Evolutionary conservation across 64 coral and sea anemone species (phyloP), one percentile per base, ranked within the genome.

Genomic region (Hydrozoanthus tunicans): DNA sequence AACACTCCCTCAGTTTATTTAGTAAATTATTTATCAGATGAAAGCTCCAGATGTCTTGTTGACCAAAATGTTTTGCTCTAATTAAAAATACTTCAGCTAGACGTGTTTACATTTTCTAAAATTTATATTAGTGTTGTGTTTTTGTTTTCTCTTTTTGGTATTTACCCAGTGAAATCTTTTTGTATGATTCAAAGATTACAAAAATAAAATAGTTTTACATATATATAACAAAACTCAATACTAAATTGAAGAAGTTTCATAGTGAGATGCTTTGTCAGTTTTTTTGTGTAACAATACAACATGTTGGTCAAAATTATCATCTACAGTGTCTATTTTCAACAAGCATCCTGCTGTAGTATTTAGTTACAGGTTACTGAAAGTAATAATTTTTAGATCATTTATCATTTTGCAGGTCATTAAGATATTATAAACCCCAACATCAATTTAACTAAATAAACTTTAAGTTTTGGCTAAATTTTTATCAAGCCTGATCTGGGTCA

Each of bases 1-100:
- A 81, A 61, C 59, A 81, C 79, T 81, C 79, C 79, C 79, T 62
- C 24, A 32, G 59, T 32, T 62, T 62, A 62, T 59, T 51, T 59
- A 13, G 13, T 81, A 32, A 81, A 81, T 81, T 43, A 81, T 81
- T 81, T 62, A 81, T 81, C 79, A 63, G 9, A 27, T 62, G 58
- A 81, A 80, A 6, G 79, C 79, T 81, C 7, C 79, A 81, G 79
- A 81, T 81, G 79, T 80, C 60, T 20, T 60, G 56, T 58, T 25
- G 4, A 10, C 9, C 32, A 43, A 43, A 59, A 51, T 76, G 26
- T 17, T 77, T 77, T 32, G 43, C 74, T 77, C 9, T 14, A 56
- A 52, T 52, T 7, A 53, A 4, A 51, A 52, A 51, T 9, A 53
- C 10, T 53, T 3, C 43, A 7, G 54, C n/a, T 13, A 55, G 13